phyloP scores from a whole-genome alignment of 2,888 invertebrate genomes.

The Apotomis turbidana region DNA sequence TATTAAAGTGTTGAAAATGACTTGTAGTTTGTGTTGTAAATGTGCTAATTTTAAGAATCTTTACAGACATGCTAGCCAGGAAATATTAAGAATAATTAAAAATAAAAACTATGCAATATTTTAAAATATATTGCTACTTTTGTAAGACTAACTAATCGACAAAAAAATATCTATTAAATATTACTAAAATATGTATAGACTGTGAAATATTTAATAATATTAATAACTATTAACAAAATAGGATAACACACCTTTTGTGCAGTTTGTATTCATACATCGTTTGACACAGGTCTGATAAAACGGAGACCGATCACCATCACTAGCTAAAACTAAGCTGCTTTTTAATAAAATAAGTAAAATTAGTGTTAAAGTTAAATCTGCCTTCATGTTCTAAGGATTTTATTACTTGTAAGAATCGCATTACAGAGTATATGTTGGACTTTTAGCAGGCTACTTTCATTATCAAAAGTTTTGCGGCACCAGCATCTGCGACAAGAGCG shows the following conservation, averaged over 20 bases:
- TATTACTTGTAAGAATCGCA: too few species aligned
- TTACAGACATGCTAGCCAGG: too few species aligned
- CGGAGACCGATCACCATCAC: conserved; percentile 82
- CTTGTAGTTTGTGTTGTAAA: neutral
- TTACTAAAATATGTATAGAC: too few species aligned
- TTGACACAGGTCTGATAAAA: conserved; percentile 82
- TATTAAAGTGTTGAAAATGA: too few species aligned
- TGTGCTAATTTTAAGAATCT: too few species aligned
- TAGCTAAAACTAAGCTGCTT: conserved; percentile 48
- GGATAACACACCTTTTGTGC: conserved; percentile 76
- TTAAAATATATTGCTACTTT: too few species aligned
- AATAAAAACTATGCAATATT: too few species aligned
- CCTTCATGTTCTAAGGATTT: conserved; percentile 14
- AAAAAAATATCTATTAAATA: neutral
- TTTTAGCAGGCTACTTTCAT: neutral
- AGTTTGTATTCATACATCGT: conserved; percentile 74
- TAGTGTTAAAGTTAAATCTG: conserved; percentile 8
- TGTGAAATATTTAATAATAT: too few species aligned
- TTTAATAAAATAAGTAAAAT: conserved; percentile 40
- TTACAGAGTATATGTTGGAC: too few species aligned
- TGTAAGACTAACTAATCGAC: too few species aligned
- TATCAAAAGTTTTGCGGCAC: neutral
- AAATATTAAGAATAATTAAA: too few species aligned
- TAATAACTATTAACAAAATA: neutral
- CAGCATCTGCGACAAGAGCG: too few species aligned